Evolutionary conservation across 2,113 vertebrate genomes (phyloP), one percentile per base, ranked within the genome.

Genomic region (Dendrocopos noguchii): DNA sequence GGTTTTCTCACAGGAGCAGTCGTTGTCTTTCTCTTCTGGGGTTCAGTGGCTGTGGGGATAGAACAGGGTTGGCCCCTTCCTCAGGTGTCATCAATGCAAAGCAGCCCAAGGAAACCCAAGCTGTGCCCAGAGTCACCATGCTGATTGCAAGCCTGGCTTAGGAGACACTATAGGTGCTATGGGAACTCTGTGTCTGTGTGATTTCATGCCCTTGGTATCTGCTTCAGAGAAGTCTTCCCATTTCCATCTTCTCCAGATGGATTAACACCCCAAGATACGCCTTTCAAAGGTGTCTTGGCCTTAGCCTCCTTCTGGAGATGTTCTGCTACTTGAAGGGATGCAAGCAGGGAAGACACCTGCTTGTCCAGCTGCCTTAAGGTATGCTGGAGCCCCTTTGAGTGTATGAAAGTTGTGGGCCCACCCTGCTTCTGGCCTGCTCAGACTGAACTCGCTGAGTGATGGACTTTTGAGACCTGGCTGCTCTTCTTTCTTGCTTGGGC

Each of bases 401-500:
- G 12, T 2, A 1, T 8, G 28, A 24, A 53, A 7, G 4, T 5
- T 84, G 59, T 19, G 36, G 82, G 31, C 8, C 36, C 60, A 42
- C 60, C 39, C 25, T 27, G 27, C 27, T 64, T 65, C 59, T 36
- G 65, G 27, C 10, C 25, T 63, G 76, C 53, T 71, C 13, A 44
- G 33, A 12, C 71, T 47, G 81, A n/a, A 95, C 96, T 97, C 88
- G 95, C 97, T 83, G 2, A 12, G 9, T 4, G 77, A 47, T 55
- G 92, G n/a, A 13, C 44, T 76, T 72, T 47, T 91, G 64, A 88
- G 90, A 80, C 72, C 65, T 31, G 80, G 93, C 52, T 87, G 31
- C 64, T 94, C 91, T 27, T 94, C 95, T 63, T 97, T 87, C 15
- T 95, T 91, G 19, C 96, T 96, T 33, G 94, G 90, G 67, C 61